Evolutionary conservation across 2,797 vertebrate genomes (phyloP).

Genomic region (Nasua narica): DNA sequence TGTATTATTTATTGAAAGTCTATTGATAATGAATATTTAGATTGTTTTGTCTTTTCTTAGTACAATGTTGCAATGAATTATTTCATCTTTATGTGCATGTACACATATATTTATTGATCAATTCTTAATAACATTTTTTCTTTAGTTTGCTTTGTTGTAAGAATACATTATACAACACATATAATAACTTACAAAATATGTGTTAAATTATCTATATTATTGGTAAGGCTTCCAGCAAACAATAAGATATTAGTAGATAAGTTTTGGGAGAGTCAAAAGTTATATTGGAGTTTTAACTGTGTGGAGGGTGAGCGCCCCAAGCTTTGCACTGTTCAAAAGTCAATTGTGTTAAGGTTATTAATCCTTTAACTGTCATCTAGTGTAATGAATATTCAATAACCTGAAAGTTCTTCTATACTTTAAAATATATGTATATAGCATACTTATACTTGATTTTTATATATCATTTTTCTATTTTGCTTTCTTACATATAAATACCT

Average conservation of each 20-base stretch:
- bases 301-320: neutral
- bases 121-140: too few species aligned
- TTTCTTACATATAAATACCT: neutral
- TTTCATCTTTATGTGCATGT: neutral
- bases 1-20: neutral
- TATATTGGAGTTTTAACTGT: neutral
- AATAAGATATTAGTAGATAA: neutral
- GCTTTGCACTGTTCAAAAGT: neutral
- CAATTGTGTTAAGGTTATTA: neutral
- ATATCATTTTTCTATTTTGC: neutral
- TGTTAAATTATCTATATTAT: neutral
- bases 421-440: neutral
- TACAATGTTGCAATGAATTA: neutral
- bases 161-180: neutral
- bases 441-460: neutral
- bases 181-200: neutral
- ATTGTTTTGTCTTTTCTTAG: conserved; percentile 6
- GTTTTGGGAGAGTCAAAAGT: neutral
- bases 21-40: neutral
- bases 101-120: neutral
- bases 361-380: neutral
- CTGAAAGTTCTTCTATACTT: neutral
- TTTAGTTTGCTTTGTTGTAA: neutral
- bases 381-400: neutral
- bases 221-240: neutral